Evolutionary conservation across 2,888 invertebrate species (phyloP).

Genomic region (Eupithecia tripunctaria): DNA sequence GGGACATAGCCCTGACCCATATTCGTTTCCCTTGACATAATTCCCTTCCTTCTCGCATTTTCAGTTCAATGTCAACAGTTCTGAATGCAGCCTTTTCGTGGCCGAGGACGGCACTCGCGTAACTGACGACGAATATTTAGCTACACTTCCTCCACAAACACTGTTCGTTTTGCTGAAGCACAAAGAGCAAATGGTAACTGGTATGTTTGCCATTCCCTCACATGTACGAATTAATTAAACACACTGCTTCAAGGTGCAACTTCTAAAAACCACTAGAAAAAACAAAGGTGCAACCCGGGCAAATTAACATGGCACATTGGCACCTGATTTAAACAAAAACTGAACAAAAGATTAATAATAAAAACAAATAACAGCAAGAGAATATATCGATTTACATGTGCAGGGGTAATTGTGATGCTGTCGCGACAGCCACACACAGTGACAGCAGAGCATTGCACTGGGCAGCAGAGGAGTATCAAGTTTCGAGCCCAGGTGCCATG

Average conservation of each 20-base stretch:
- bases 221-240: neutral
- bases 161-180: conserved; percentile 86
- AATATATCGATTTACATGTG: too few relatives aligned
- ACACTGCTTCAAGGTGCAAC: neutral
- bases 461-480: too few relatives aligned
- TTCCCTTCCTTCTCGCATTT: conserved; percentile 53
- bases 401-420: too few relatives aligned
- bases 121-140: conserved; percentile 90
- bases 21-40: conserved; percentile 65
- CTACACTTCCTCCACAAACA: conserved; percentile 89
- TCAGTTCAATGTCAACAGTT: conserved; percentile 79
- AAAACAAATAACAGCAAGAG: too few relatives aligned
- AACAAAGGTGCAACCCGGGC: too few relatives aligned
- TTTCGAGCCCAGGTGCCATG: too few relatives aligned
- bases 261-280: neutral
- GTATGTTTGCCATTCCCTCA: conserved; percentile 62
- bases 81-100: conserved; percentile 81
- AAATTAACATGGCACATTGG: too few relatives aligned
- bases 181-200: conserved; percentile 84
- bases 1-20: conserved; percentile 70
- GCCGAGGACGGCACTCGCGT: conserved; percentile 89
- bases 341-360: too few relatives aligned
- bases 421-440: too few relatives aligned
- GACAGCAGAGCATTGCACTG: too few relatives aligned
- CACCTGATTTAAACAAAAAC: too few relatives aligned